Percentiles rank a stretch among this genome's conserved stretches.
These are phyloP conservation scores for Drosophila willistoni DNA, from an alignment of 1,140 invertebrate genomes.

Conservation along the genomic window DNA sequence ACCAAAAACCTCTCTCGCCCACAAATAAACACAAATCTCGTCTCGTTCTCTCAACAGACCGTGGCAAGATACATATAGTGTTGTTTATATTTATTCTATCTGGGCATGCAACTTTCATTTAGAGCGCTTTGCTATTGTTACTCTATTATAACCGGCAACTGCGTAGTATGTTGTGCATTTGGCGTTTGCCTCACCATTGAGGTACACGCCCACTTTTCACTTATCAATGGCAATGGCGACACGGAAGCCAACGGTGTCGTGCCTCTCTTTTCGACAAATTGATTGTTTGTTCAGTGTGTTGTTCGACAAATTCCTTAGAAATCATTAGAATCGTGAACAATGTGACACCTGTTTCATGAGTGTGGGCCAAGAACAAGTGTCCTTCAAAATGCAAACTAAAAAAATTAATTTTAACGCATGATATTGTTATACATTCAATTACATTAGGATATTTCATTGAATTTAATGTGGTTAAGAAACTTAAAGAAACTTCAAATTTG, in stretches of 20 bases:
- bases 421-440: not conserved
- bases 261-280: constrained; percentile 49
- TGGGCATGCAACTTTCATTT: constrained; percentile 47
- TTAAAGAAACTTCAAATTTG: too few relatives aligned
- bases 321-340: constrained; percentile 4
- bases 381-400: not conserved
- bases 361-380: not conserved
- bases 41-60: constrained; percentile 28
- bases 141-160: constrained; percentile 32
- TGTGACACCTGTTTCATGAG: constrained; percentile 1
- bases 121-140: constrained; percentile 6
- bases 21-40: not conserved
- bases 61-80: constrained; percentile 31
- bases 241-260: constrained; percentile 58
- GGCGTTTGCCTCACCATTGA: not conserved
- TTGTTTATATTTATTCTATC: constrained; percentile 38
- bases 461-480: too few relatives aligned
- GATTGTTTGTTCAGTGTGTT: constrained; percentile 1
- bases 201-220: constrained; percentile 49
- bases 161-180: constrained; percentile 36
- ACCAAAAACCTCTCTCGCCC: not conserved
- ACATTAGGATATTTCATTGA: too few relatives aligned
- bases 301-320: constrained; percentile 3
- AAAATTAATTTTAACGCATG: not conserved
- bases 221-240: constrained; percentile 56